phyloP scores from a whole-genome alignment of 2,113 vertebrate species.

The Galbula dea region DNA sequence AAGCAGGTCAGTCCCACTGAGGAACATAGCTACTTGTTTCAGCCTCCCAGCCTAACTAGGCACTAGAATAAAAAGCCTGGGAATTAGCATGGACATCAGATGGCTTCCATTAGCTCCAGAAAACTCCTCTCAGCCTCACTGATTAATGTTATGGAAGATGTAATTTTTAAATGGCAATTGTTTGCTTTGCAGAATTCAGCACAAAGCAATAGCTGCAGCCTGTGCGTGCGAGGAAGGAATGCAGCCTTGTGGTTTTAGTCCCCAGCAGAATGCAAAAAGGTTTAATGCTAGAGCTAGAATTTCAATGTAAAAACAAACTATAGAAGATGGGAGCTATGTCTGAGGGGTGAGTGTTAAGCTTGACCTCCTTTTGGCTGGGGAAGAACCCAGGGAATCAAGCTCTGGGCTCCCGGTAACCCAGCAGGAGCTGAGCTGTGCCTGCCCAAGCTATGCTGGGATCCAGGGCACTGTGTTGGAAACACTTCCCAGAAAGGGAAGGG shows the following conservation, averaged over 20 bases:
- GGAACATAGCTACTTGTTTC: neutral
- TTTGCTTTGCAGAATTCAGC: slow-evolving; percentile 1
- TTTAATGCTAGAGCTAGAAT: neutral
- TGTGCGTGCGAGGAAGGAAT: neutral
- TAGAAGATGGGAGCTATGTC: neutral
- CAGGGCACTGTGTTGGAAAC: neutral
- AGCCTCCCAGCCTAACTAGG: slow-evolving; percentile 24
- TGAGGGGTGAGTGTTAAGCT: neutral
- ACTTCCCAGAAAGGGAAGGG: neutral
- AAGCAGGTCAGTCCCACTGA: slow-evolving; percentile 21
- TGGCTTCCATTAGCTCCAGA: slow-evolving; percentile 56
- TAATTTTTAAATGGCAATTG: neutral
- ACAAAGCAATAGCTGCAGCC: neutral
- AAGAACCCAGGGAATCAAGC: neutral
- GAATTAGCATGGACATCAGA: slow-evolving; percentile 48
- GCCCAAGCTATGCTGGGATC: neutral
- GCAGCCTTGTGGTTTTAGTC: neutral
- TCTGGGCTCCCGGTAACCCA: neutral
- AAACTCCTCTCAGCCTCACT: neutral
- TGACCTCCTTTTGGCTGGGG: neutral
- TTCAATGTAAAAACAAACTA: slow-evolving; percentile 3
- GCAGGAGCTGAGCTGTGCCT: neutral
- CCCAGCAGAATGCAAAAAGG: neutral
- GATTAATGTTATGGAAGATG: neutral
- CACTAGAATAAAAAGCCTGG: slow-evolving; percentile 47